phyloP scores from a whole-genome alignment of 1,140 invertebrate species.

The Charaxes varanes region DNA sequence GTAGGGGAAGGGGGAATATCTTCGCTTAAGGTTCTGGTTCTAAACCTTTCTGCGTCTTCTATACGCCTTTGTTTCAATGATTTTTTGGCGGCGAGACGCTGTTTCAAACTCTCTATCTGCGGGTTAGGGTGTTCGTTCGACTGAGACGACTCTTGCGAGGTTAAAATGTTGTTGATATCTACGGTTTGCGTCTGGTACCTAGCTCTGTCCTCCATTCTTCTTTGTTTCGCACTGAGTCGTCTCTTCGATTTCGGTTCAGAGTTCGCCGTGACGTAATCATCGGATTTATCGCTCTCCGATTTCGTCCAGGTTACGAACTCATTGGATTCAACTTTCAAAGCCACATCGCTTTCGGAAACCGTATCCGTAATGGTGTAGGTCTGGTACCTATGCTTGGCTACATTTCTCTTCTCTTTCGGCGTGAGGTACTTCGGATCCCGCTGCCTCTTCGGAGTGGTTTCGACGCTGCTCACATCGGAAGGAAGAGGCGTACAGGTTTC shows the following conservation, averaged over 20 bases:
- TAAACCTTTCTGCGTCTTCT: conserved; percentile 78
- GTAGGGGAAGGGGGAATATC: conserved; percentile 64
- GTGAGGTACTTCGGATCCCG: conserved; percentile 75
- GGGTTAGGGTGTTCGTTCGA: conserved; percentile 25
- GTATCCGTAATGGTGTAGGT: conserved; percentile 84
- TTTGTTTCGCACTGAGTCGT: conserved; percentile 77
- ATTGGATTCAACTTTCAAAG: conserved; percentile 36
- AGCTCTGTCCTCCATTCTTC: conserved; percentile 78
- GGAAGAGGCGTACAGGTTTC: conserved; percentile 63
- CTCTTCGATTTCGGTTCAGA: conserved; percentile 46
- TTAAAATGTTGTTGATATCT: conserved; percentile 44
- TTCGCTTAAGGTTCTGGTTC: conserved; percentile 77
- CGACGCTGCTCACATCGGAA: conserved; percentile 78
- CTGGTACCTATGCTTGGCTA: conserved; percentile 84
- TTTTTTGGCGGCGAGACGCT: conserved; percentile 64
- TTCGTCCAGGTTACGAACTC: conserved; percentile 65
- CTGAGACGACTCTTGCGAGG: conserved; percentile 18
- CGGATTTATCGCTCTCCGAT: conserved; percentile 58
- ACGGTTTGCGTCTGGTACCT: conserved; percentile 82
- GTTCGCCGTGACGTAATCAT: conserved; percentile 56
- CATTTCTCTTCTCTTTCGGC: conserved; percentile 83
- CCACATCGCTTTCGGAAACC: conserved; percentile 36
- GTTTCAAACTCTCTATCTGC: conserved; percentile 67
- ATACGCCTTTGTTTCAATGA: conserved; percentile 74
- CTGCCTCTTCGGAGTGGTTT: conserved; percentile 81